Percentiles rank a stretch among this genome's conserved stretches.
Evolutionary conservation across 1,140 invertebrate species (phyloP).

Genomic region (Holcopasites calliopsidis): DNA sequence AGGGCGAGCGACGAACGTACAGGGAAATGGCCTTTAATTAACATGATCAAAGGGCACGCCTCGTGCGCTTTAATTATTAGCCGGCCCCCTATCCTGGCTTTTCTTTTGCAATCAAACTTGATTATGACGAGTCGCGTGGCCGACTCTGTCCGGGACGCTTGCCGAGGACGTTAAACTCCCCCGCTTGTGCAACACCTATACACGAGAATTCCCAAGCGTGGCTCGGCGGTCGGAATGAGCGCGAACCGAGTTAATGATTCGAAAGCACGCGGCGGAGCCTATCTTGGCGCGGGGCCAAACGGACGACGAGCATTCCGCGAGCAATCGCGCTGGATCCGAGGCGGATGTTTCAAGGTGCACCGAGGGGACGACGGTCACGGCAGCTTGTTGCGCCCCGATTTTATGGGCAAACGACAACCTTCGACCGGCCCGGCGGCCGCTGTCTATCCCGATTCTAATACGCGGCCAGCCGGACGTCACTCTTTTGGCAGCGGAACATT

Average conservation of each 20-base stretch:
- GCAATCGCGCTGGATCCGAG: background rate
- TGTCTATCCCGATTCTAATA: background rate
- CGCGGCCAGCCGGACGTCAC: background rate
- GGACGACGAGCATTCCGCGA: background rate
- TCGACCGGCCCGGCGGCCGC: background rate
- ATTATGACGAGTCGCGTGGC: no score
- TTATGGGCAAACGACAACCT: background rate
- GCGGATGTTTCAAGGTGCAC: background rate
- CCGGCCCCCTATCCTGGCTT: no score
- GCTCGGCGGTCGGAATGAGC: background rate
- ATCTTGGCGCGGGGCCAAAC: background rate
- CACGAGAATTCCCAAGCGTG: no score
- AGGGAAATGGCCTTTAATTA: background rate
- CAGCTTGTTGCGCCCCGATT: background rate
- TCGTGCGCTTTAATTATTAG: no score
- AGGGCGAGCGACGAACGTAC: no score
- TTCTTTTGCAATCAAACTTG: no score
- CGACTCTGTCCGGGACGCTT: no score
- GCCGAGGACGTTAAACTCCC: no score
- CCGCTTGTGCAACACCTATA: no score
- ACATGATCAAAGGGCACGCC: no score
- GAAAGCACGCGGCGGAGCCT: background rate
- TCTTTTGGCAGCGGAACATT: background rate
- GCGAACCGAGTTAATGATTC: constrained; percentile 9
- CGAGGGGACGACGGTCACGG: background rate